A percentile compares a stretch with the other conserved stretches of the same genome.
phyloP scores from a whole-genome alignment of 2,113 vertebrate species.

The Aspidoscelis tigris region DNA sequence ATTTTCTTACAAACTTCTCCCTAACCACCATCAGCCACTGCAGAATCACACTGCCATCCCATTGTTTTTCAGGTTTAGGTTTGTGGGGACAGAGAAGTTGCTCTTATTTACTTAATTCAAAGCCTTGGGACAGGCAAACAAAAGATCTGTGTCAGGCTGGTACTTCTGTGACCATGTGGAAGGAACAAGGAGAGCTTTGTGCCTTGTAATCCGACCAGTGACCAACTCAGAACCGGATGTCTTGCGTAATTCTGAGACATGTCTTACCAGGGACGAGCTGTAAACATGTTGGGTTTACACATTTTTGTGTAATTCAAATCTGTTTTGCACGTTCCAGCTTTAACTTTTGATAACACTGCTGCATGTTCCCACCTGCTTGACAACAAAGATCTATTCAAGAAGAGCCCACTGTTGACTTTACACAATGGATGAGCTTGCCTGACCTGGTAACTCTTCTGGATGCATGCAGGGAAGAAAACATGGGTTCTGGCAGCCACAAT shows the following conservation, averaged over 20 bases:
- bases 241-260: not conserved
- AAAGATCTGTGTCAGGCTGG: not conserved
- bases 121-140: not conserved
- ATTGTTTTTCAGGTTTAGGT: not conserved
- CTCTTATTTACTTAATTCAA: not conserved
- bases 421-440: no score
- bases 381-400: not conserved
- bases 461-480: not conserved
- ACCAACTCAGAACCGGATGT: not conserved
- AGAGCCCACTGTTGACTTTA: not conserved
- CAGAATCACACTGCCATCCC: no score
- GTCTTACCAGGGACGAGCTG: not conserved
- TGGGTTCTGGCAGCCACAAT: not conserved
- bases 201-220: not conserved
- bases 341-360: not conserved
- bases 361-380: not conserved
- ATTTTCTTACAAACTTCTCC: no score
- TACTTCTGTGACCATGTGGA: not conserved
- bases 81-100: not conserved
- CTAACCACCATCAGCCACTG: no score
- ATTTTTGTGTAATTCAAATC: not conserved
- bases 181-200: constrained; percentile 14
- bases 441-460: no score
- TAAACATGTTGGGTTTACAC: not conserved
- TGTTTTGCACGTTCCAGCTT: not conserved